Evolutionary conservation across 2,113 vertebrate species (phyloP), one percentile per base, ranked within the genome.

Genomic region (Elephantulus edwardii): DNA sequence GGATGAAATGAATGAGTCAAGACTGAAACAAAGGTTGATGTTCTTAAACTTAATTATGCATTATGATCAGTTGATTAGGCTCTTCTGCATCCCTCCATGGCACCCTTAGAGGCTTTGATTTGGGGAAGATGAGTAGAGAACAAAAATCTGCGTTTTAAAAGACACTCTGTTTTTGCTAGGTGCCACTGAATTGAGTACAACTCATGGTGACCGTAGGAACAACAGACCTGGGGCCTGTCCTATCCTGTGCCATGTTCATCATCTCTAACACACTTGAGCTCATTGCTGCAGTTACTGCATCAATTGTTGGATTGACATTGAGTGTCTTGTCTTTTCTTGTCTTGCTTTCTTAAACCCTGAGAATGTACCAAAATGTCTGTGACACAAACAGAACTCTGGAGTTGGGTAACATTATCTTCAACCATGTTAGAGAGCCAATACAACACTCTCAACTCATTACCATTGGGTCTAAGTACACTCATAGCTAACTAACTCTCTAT

Each of bases 341-440:
- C 82, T 94, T 92, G 50, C 92, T 89, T 95, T 83, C 33, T 60
- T 2, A 92, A 8, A 54, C 86, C 80, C 46, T 86, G 71, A 71
- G 93, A 88, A 60, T 60, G 33, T 58, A 28, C 28, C 19, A 66
- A 79, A 38, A 76, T 89, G 33, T 84, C 70, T 71, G 70, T 66
- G 80, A 40, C 38, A 42, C 22, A 80, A 17, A 68, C 78, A 62
- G 46, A 4, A 50, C 10, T 78, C 54, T 70, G 92, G 58, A 80
- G 42, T 35, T 10, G 62, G 56, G 64, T 80, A 16, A 35, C 33
- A 60, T 33, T 82, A 7, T 87, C 86, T 89, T 83, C 30, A 70
- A 13, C 26, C 52, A 24, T 13, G 44, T 24, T 44, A 60, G 54
- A 22, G 58, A 78, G 30, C 62, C 62, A 24, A 81, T n/a, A n/a